Base-by-base conservation (phyloP, 2,113 vertebrate species). In the Callorhinus ursinus region DNA sequence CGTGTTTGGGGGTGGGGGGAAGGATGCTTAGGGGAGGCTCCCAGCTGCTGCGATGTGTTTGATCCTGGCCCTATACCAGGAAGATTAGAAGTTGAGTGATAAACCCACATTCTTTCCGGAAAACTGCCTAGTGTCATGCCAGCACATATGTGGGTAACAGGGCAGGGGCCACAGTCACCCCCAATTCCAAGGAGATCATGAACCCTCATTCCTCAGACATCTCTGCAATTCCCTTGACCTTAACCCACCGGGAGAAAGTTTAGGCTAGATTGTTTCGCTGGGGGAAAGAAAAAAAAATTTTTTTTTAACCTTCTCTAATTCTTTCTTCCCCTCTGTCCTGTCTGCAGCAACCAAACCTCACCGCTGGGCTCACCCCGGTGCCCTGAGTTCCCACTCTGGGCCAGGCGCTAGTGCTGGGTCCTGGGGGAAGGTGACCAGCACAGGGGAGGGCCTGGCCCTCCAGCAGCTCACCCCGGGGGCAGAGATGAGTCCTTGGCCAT, bases 1-100 rank as follows among this genome's bases (percentile, higher is more conserved):
- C 26, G 51, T 5, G 33, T 59, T 57, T 49, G 46, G 46, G 46
- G 7, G 7, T 46, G 42, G 46, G 46, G 46, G 57, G 61, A 36
- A 28, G 69, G 13, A 6, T 11, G 31, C 16, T 59, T 12, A 53
- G 33, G 22, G 1, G 19, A 72, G 72, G 72, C 33, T n/a, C 46
- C 2, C 46, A n/a, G 33, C 36, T 82, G 36, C 28, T 77, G 31
- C 1, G 36, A 46, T 31, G 46, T 39, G 63, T 84, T 92, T 86
- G 96, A 88, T 55, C 12, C n/a, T 36, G 53, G 91, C 49, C 51
- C 95, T 80, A 97, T 94, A 51, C 49, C 93, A 42, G 84, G 18
- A 95, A 93, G 80, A 65, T 85, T 36, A 74, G 31, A 59, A 61
- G 76, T 15, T 61, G 33, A 59, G 51, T 16, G 80, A 90, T 87